Evolutionary conservation across 2,797 vertebrate species (phyloP).

Genomic region (Anisognathus igniventris): DNA sequence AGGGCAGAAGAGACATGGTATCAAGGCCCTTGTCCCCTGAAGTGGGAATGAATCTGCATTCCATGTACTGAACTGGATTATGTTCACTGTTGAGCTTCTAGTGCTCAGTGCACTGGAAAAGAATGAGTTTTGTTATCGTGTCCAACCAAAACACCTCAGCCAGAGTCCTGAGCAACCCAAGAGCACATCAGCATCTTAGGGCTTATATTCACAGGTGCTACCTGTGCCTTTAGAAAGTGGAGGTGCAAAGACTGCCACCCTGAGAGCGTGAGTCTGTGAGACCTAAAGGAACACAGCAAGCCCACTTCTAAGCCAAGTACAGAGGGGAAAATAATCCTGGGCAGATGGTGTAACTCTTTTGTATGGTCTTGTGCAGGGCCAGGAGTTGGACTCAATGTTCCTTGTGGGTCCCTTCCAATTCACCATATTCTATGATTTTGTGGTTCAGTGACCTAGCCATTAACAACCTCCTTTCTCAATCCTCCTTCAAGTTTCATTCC

Average conservation of each 20-base stretch:
- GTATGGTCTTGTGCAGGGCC: neutral
- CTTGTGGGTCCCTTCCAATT: neutral
- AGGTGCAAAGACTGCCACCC: neutral
- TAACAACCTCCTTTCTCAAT: neutral
- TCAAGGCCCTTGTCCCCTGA: neutral
- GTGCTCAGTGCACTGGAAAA: neutral
- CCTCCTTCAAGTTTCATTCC: neutral
- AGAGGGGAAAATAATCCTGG: neutral
- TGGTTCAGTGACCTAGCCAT: neutral
- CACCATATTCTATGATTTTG: neutral
- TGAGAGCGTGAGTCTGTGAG: neutral
- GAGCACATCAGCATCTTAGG: neutral
- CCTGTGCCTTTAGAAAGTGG: neutral
- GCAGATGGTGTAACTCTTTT: neutral
- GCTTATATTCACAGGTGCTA: neutral
- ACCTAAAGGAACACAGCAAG: neutral
- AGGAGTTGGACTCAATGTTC: neutral
- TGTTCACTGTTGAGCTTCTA: neutral
- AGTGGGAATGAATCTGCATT: fast-evolving
- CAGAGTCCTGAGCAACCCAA: neutral
- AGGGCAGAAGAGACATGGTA: neutral
- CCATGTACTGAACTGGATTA: neutral
- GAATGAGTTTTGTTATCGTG: neutral
- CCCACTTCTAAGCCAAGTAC: neutral
- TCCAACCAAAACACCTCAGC: neutral